Evolutionary conservation across 1,140 invertebrate genomes (phyloP), one percentile per base, ranked within the genome.

Genomic region (Neelides sp.): DNA sequence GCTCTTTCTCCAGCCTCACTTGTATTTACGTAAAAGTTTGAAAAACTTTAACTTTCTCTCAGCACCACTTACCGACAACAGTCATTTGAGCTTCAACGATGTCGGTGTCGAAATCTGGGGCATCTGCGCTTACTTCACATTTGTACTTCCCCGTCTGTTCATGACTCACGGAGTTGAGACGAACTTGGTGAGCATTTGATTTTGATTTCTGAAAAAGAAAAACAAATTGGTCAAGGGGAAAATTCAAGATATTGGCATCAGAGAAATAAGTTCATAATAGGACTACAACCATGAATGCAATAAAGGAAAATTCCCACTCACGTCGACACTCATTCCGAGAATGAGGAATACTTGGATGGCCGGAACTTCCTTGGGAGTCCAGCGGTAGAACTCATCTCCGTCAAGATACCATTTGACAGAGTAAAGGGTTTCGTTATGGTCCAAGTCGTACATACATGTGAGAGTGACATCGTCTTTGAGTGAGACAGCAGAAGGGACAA

Each of bases 361-460:
- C 13, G 61, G 62, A 17, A 40, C 34, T 19, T 58, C 55, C 40
- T 50, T 52, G 1, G 58, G 58, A 12, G 7, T 8, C 19, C 35
- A 54, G 24, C 56, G 48, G 50, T 50, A 58, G 48, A 58, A 51
- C 39, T 58, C 56, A 15, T 58, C 56, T 39, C 13, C 51, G 20
- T 64, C 61, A 44, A 59, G 55, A 56, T 66, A 66, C 65, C 65
- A 66, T 57, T 66, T 66, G 50, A 66, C 59, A 24, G 64, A 53
- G 52, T 66, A 66, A 28, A 66, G 55, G 23, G 50, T 37, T 35
- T 64, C 59, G 35, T 57, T 54, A 22, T 57, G 52, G 10, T 57
- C 59, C 47, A 64, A 44, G 48, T 64, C 62, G 48, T 61, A 64
- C 20, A 58, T 46, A 53, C 63, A 64, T 5, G 55, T 36, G 7